Percentiles rank a stretch among this genome's conserved stretches.
Conservation (phyloP, 2,888 invertebrate species). For the Pilophorus perplexus region DNA sequence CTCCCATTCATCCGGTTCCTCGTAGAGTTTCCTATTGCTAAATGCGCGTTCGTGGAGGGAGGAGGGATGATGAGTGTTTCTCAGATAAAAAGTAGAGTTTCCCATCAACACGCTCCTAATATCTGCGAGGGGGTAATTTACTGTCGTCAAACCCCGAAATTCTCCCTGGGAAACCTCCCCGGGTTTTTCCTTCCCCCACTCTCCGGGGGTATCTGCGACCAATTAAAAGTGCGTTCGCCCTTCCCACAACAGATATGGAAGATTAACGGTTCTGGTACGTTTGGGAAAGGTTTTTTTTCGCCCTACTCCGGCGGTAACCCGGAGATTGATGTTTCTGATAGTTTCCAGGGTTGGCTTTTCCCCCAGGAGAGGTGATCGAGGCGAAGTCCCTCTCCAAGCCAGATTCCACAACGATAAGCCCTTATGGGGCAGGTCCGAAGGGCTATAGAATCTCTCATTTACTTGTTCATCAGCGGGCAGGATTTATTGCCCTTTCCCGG, state of each 20-base stretch:
- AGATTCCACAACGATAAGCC: background rate
- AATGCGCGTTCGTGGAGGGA: background rate
- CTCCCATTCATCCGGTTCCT: background rate
- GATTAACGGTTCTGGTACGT: conserved; percentile 32
- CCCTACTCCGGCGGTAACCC: conserved; percentile 6
- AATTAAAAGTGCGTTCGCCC: conserved; percentile 35
- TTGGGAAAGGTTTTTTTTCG: background rate
- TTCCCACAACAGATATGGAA: conserved; percentile 27
- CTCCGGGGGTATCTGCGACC: conserved; percentile 15
- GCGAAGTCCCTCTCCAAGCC: background rate
- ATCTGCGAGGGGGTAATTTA: conserved; percentile 32
- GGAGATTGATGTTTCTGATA: conserved; percentile 17
- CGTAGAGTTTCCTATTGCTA: background rate
- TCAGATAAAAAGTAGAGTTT: conserved; percentile 33
- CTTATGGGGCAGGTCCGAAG: background rate
- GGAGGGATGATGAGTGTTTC: conserved; percentile 34
- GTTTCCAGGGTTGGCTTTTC: conserved; percentile 1
- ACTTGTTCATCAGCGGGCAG: background rate
- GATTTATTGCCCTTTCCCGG: conserved; percentile 2
- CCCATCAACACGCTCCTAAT: conserved; percentile 39
- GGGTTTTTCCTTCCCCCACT: background rate
- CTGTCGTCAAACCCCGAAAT: conserved; percentile 35
- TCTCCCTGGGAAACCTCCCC: conserved; percentile 2
- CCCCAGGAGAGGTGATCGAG: conserved; percentile 29
- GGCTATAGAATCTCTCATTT: conserved; percentile 10